Evolutionary conservation across 1,140 invertebrate genomes (phyloP).

Genomic region (Cataglyphis hispanica): DNA sequence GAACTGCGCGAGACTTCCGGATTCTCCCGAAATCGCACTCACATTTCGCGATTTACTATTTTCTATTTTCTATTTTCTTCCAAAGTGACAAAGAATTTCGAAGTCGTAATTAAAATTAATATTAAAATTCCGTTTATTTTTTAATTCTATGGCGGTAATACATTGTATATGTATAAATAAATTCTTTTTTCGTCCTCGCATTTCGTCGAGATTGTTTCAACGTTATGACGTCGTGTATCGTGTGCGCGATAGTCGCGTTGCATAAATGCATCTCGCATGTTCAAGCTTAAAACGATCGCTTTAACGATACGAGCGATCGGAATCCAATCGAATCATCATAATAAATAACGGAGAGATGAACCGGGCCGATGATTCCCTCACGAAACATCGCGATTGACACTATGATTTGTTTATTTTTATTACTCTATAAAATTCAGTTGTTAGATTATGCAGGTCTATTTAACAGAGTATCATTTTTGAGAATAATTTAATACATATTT

Average conservation of each 20-base stretch:
- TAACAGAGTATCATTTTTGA: not conserved
- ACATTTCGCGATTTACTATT: not conserved
- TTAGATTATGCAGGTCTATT: not conserved
- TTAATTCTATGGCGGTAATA: not conserved
- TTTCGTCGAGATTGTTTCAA: conserved; percentile 20
- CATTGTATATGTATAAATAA: not conserved
- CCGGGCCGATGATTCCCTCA: not conserved
- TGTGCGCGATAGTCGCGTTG: not conserved
- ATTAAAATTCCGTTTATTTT: not conserved
- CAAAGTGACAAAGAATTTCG: not conserved
- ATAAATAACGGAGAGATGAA: conserved; percentile 4
- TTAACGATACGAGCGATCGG: conserved; percentile 14
- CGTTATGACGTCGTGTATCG: not conserved
- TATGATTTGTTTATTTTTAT: not conserved
- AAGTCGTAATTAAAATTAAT: not conserved
- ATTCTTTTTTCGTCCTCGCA: not conserved
- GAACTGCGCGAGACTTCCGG: conserved; percentile 19
- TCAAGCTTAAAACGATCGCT: not conserved
- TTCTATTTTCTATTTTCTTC: not conserved
- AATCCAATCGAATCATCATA: conserved; percentile 17
- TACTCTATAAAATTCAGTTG: not conserved
- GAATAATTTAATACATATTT: not conserved
- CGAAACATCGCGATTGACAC: not conserved
- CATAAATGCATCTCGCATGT: conserved; percentile 31
- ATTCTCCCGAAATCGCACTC: not conserved